A percentile compares a stretch with the other conserved stretches of the same genome.
phyloP scores from a whole-genome alignment of 2,888 invertebrate species.

The Heliconius ismenius region DNA sequence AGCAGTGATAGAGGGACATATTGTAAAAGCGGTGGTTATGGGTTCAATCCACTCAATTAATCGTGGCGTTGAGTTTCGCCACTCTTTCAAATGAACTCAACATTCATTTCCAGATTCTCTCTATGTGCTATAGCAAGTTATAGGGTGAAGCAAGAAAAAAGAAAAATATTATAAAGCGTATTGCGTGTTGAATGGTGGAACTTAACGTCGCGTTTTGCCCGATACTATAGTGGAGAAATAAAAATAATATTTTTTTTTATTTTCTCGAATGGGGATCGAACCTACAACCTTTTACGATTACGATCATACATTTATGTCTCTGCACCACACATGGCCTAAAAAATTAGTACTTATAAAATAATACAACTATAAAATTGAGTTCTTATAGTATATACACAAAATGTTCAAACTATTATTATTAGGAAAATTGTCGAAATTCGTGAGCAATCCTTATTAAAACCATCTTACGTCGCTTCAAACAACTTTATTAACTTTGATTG shows the following conservation, averaged over 20 bases:
- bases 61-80: background rate
- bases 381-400: background rate
- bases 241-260: no score
- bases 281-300: no score
- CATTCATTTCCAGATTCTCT: no score
- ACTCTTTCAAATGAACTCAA: background rate
- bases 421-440: slow-evolving; percentile 7
- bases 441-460: slow-evolving; percentile 11
- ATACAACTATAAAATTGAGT: background rate
- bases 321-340: no score
- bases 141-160: no score
- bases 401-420: background rate
- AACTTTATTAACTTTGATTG: slow-evolving; percentile 32
- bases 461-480: slow-evolving; percentile 13
- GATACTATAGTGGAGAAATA: no score
- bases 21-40: background rate
- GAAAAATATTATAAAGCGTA: no score
- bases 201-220: no score
- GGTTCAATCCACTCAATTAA: background rate
- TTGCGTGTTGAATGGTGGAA: no score
- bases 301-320: no score
- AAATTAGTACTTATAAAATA: background rate
- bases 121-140: no score
- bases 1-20: background rate
- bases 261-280: no score